phyloP scores from a whole-genome alignment of 1,140 invertebrate genomes.

The Oncopodura yosiiana region DNA sequence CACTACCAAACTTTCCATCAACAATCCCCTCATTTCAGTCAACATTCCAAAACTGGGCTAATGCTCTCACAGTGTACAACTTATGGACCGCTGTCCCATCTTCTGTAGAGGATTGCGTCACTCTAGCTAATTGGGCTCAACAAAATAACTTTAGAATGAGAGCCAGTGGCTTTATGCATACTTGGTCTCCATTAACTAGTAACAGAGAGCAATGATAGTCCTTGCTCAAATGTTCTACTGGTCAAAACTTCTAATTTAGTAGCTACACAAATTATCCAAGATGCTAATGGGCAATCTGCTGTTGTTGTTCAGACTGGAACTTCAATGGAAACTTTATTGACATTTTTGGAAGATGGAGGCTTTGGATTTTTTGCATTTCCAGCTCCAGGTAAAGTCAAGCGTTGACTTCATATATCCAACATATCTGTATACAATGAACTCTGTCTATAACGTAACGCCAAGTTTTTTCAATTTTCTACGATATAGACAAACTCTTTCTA shows the following conservation, averaged over 20 bases:
- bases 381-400: not conserved
- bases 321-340: not conserved
- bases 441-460: too few relatives aligned
- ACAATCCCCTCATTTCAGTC: too few relatives aligned
- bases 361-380: not conserved
- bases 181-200: slow-evolving; percentile 15
- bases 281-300: slow-evolving; percentile 1
- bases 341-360: not conserved
- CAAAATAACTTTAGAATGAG: slow-evolving; percentile 2
- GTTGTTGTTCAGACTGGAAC: slow-evolving; percentile 8
- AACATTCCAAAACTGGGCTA: slow-evolving; percentile 12
- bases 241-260: slow-evolving; percentile 5
- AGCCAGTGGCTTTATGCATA: slow-evolving; percentile 1
- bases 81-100: not conserved
- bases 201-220: too few relatives aligned
- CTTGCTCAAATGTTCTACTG: not conserved
- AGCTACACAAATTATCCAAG: not conserved
- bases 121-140: slow-evolving; percentile 13
- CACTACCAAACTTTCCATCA: too few relatives aligned
- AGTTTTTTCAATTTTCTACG: too few relatives aligned
- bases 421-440: not conserved
- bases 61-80: not conserved
- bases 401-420: not conserved
- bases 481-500: too few relatives aligned
- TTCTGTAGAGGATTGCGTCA: not conserved